These are phyloP conservation scores for Scalopus aquaticus DNA, from an alignment of 2,113 vertebrate species.

Conservation along the genomic window DNA sequence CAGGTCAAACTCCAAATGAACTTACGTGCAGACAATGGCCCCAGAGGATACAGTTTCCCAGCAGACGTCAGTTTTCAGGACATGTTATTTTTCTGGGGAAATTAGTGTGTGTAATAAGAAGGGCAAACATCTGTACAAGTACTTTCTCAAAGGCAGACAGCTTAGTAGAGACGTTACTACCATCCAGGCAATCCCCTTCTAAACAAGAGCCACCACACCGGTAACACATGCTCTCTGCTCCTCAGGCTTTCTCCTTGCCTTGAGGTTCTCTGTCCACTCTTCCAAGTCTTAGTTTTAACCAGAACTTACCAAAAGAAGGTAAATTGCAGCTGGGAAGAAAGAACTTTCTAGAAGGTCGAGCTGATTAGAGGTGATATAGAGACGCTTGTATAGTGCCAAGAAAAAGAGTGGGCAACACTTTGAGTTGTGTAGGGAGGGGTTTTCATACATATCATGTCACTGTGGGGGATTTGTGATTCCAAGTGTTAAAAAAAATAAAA, in stretches of 20 bases:
- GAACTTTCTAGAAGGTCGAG: not conserved
- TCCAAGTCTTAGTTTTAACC: not conserved
- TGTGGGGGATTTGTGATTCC: not conserved
- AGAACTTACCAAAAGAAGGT: not conserved
- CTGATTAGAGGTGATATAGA: not conserved
- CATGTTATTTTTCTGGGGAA: not conserved
- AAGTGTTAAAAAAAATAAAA: not conserved
- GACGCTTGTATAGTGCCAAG: not conserved
- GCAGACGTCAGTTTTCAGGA: slow-evolving; percentile 14
- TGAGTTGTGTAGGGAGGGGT: rapidly evolving
- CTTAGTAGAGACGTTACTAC: slow-evolving; percentile 6
- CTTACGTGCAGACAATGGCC: not conserved
- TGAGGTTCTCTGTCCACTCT: not conserved
- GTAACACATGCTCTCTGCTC: not conserved
- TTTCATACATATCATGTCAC: rapidly evolving
- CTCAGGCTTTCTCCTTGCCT: not conserved
- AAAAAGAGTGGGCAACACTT: not conserved
- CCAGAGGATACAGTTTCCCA: not conserved
- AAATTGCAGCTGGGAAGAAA: not conserved
- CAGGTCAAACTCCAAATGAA: slow-evolving; percentile 5
- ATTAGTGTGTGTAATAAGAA: not conserved
- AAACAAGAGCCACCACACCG: not conserved
- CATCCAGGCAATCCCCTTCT: not conserved
- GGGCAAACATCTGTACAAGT: not conserved
- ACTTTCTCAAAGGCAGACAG: not conserved